Evolutionary conservation across 1,140 invertebrate species (phyloP).

Genomic region (Drosophila virilis): DNA sequence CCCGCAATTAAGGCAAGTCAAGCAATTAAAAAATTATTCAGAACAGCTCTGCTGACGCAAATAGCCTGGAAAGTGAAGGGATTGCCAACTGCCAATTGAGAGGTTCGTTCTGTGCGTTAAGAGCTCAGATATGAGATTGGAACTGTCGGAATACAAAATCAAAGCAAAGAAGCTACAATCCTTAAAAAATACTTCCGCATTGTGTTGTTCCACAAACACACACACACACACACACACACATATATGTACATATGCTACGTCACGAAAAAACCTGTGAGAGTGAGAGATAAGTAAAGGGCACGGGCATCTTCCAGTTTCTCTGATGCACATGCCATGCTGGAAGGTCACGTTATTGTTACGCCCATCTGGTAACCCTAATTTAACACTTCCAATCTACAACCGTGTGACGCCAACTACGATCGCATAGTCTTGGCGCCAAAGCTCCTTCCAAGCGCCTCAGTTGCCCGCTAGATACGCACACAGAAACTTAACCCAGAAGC

Average conservation of each 20-base stretch:
- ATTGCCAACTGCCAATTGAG: conserved; percentile 12
- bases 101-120: conserved; percentile 19
- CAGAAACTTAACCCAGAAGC: conserved; percentile 30
- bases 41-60: conserved; percentile 43
- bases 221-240: too few relatives aligned
- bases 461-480: conserved; percentile 28
- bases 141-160: background rate
- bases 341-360: conserved; percentile 35
- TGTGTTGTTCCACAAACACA: too few relatives aligned
- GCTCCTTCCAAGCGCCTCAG: conserved; percentile 40
- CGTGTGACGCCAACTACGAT: background rate
- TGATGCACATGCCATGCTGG: background rate
- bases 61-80: conserved; percentile 55
- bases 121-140: conserved; percentile 26
- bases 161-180: conserved; percentile 15
- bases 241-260: background rate
- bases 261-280: conserved; percentile 9
- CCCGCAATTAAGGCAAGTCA: conserved; percentile 50
- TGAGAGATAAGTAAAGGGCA: too few relatives aligned
- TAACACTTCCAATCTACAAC: conserved; percentile 43
- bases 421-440: conserved; percentile 46
- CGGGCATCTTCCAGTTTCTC: too few relatives aligned
- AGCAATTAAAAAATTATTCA: conserved; percentile 41
- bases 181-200: conserved; percentile 25
- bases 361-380: conserved; percentile 38